Evolutionary conservation across 2,888 invertebrate species (phyloP).

Genomic region (Scaptomyza cyrtandrae): DNA sequence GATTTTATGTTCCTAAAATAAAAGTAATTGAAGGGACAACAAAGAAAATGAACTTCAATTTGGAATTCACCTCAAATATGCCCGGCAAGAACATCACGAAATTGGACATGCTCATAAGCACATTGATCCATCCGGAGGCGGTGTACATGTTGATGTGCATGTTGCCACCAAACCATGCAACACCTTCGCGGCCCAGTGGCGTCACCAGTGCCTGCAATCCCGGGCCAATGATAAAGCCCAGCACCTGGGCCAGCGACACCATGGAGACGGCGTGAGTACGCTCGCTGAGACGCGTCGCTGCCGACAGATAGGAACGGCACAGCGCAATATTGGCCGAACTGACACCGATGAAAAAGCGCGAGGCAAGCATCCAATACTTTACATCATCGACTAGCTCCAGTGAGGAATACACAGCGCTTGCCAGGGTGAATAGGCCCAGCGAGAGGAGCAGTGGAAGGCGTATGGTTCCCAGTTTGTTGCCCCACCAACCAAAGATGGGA

Average conservation of each 20-base stretch:
- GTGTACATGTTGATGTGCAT: conserved; percentile 94
- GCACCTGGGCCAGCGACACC: conserved; percentile 93
- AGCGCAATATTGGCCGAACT: conserved; percentile 93
- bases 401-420: conserved; percentile 90
- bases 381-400: conserved; percentile 89
- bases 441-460: conserved; percentile 90
- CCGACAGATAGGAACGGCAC: conserved; percentile 93
- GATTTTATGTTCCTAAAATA: conserved; percentile 87
- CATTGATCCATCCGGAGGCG: conserved; percentile 94
- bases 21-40: neutral
- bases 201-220: conserved; percentile 92
- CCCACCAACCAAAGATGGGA: conserved; percentile 93
- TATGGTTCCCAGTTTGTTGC: conserved; percentile 90
- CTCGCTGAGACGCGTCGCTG: conserved; percentile 92
- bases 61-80: conserved; percentile 87
- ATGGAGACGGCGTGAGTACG: conserved; percentile 93
- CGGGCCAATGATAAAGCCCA: conserved; percentile 94
- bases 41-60: neutral
- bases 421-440: conserved; percentile 89
- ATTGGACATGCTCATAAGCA: conserved; percentile 89
- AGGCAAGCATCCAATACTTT: conserved; percentile 90
- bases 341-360: conserved; percentile 92
- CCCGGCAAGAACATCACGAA: conserved; percentile 90
- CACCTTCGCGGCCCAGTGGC: conserved; percentile 89
- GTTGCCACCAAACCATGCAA: conserved; percentile 85